Base-by-base conservation (phyloP, 2,113 vertebrate genomes). In the Nannobrachium achirus region DNA sequence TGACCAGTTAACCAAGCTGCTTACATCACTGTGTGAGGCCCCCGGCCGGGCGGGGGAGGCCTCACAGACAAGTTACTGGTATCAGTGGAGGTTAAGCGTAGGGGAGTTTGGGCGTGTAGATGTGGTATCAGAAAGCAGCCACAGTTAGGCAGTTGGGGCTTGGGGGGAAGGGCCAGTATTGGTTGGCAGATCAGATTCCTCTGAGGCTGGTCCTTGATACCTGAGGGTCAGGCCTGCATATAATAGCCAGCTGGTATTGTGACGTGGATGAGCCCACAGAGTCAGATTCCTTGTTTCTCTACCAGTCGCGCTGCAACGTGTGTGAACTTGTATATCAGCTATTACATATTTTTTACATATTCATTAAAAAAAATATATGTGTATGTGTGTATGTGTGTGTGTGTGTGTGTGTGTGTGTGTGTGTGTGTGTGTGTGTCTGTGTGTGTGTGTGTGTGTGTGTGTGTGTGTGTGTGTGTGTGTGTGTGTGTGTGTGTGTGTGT, bases 161-260 rank as follows among this genome's bases (percentile, higher is more conserved):
- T n/a, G n/a, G n/a, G n/a, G 53, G 68, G 53, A 3, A 41, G 53
- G 40, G 72, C 33, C 14, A 25, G 60, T 60, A 52, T n/a, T 40
- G 57, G 52, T 39, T 25, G 57, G 46, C 33, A 73, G 25, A 51
- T 55, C 51, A 59, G 46, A 63, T 75, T 75, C 78, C 72, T 64
- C 59, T 63, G 70, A 50, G 73, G 72, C 55, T 76, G 52, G 52
- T 60, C 53, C 44, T 38, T 44, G n/a, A 18, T 42, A 60, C 52
- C 44, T 64, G 60, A 56, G 20, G 11, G n/a, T 15, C 45, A 46
- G 44, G 9, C 25, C 25, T 33, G 25, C 1, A 33, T 33, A 33
- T 33, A 33, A 33, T 33, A 33, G 25, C 25, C 25, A 33, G 25
- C 25, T 33, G 25, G 25, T 33, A 33, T 33, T 33, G 25, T 33